These are phyloP conservation scores for Chamaedrilus cognettii DNA, from an alignment of 2,888 invertebrate genomes.

Conservation along the genomic window DNA sequence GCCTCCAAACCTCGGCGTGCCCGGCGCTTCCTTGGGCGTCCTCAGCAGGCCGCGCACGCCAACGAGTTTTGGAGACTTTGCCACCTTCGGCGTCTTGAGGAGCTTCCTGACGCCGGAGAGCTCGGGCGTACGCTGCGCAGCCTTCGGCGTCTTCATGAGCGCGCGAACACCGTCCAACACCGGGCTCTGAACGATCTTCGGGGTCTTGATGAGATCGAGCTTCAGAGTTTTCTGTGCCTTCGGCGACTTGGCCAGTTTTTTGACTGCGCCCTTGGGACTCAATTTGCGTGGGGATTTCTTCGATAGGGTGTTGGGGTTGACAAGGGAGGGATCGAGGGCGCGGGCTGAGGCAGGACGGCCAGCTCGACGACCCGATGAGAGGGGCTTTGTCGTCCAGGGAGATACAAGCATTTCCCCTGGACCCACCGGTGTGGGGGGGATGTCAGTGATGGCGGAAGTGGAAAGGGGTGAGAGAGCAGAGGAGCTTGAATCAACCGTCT, in stretches of 20 bases:
- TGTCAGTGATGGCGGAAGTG: constrained; percentile 43
- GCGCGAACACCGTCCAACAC: constrained; percentile 29
- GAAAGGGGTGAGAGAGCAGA: not conserved
- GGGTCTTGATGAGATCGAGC: constrained; percentile 26
- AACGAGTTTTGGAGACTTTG: constrained; percentile 23
- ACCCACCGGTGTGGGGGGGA: constrained; percentile 55
- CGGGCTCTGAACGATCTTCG: constrained; percentile 21
- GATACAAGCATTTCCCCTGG: constrained; percentile 57
- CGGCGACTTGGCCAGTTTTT: constrained; percentile 16
- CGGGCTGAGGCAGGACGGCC: not conserved
- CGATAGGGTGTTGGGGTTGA: not conserved
- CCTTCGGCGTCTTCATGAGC: constrained; percentile 31
- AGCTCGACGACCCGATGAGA: not conserved
- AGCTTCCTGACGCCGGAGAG: constrained; percentile 33
- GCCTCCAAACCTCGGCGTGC: constrained; percentile 28
- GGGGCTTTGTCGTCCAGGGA: constrained; percentile 42
- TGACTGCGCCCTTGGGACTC: constrained; percentile 11
- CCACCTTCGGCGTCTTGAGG: constrained; percentile 34
- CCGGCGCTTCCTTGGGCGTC: constrained; percentile 30
- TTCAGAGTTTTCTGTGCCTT: constrained; percentile 23
- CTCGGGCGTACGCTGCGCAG: constrained; percentile 18
- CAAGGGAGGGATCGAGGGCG: not conserved
- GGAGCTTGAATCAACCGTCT: not conserved
- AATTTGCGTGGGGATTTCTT: not conserved
- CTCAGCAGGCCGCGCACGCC: constrained; percentile 36